Evolutionary conservation across 2,797 vertebrate genomes (phyloP).

Genomic region (Enteromius mattozi): DNA sequence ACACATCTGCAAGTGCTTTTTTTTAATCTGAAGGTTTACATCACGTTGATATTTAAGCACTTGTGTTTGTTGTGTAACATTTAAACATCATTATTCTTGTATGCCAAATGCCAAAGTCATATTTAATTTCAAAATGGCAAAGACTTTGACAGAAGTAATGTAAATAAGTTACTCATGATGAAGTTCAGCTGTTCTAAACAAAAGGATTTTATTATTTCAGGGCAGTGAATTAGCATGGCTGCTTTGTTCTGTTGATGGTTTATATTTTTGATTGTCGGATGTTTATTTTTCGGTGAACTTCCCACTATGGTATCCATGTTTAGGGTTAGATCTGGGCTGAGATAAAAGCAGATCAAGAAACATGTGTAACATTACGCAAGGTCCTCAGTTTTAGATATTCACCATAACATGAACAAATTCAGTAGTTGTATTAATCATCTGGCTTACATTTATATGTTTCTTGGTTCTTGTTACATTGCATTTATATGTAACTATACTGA

Average conservation of each 20-base stretch:
- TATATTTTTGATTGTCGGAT: slow-evolving; percentile 5
- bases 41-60: slow-evolving; percentile 15
- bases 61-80: neutral
- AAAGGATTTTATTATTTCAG: slow-evolving; percentile 17
- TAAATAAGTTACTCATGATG: neutral
- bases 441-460: neutral
- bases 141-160: neutral
- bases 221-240: neutral
- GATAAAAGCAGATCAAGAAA: neutral
- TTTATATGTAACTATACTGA: neutral
- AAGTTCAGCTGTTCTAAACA: slow-evolving; percentile 3
- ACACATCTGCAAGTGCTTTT: slow-evolving; percentile 7
- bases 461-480: neutral
- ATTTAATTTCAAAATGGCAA: neutral
- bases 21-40: neutral
- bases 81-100: slow-evolving; percentile 10
- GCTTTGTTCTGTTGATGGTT: neutral
- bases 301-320: neutral
- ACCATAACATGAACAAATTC: neutral
- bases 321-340: neutral
- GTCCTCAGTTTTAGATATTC: neutral
- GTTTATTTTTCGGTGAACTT: neutral
- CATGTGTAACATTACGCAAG: neutral
- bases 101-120: neutral
- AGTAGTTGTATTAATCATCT: neutral